phyloP scores from a whole-genome alignment of 2,888 invertebrate species.

The Ophioninae sp. region DNA sequence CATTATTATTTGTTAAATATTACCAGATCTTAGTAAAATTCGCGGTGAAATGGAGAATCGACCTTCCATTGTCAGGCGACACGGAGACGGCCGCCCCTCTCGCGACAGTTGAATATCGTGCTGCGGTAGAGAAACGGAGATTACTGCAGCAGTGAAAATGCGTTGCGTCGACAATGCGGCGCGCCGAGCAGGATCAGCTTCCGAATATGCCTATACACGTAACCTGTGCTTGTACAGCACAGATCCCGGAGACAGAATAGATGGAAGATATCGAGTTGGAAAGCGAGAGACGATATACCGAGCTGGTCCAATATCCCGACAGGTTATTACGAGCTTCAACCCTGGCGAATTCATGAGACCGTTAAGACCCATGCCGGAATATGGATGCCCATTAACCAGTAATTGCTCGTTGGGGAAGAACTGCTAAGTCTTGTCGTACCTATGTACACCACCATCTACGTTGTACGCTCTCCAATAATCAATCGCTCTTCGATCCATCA shows the following conservation, averaged over 20 bases:
- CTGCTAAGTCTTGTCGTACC: not conserved
- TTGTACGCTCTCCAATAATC: not conserved
- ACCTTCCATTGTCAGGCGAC: slow-evolving; percentile 16
- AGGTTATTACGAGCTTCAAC: slow-evolving; percentile 39
- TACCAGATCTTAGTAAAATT: slow-evolving; percentile 37
- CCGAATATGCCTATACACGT: not conserved
- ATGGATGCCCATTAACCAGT: slow-evolving; percentile 35
- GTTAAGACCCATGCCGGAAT: slow-evolving; percentile 15
- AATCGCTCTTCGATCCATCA: slow-evolving; percentile 16
- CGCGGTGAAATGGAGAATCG: slow-evolving; percentile 29
- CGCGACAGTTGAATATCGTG: slow-evolving; percentile 24
- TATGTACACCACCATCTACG: not conserved
- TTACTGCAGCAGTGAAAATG: slow-evolving; percentile 42
- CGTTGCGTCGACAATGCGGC: slow-evolving; percentile 38
- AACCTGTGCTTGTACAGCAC: slow-evolving; percentile 2
- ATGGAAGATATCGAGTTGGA: slow-evolving; percentile 14
- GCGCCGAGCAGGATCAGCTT: slow-evolving; percentile 1
- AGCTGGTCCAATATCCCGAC: slow-evolving; percentile 36
- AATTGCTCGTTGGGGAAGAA: slow-evolving; percentile 26
- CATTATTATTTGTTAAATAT: slow-evolving; percentile 46
- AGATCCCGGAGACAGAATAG: slow-evolving; percentile 3
- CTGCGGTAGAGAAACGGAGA: slow-evolving; percentile 20
- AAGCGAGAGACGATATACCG: slow-evolving; percentile 4
- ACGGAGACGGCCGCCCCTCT: not conserved
- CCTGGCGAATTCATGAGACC: slow-evolving; percentile 35